Base-by-base conservation (phyloP, 23 tunicate species). In the Ciona savignyi region DNA sequence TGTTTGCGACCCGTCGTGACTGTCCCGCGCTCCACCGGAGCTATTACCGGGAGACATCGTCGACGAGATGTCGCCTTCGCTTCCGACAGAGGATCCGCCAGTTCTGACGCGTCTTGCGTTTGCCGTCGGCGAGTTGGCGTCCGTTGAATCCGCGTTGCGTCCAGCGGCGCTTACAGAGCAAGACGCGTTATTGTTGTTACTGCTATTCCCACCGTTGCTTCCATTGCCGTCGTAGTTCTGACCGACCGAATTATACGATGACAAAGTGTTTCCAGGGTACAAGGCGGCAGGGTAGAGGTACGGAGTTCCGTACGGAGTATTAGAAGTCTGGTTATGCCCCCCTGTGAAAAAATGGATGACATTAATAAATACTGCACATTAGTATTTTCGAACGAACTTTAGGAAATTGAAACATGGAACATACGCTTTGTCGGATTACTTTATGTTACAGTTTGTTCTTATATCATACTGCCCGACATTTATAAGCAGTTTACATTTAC, bases 71-170 rank as follows among this genome's bases (percentile, higher is more conserved):
- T 90, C 97, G 30, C 77, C 88, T 32, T 90, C 97, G 35, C 90
- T 84, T 20, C 89, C 97, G 9, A 88, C 95, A 2, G 87, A 81
- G 2, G 87, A 81, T 24, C 86, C 90, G n/a, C 81, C 83, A 9
- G 78, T 65, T 29, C 97, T 72, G 69, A 63, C 78, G 28, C 97
- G 30, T 3, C 97, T 80, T 23, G 64, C 70, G 15, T 69, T 61
- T 28, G 71, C 65, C 68, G 77, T 77, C 32, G 86, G 90, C 25
- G 90, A 79, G 32, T 66, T 74, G 2, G 76, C 56, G 69, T 77
- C 83, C 35, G 62, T 84, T 31, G 70, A 29, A 29, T 87, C 87
- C 2, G 72, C 87, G 64, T 86, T 78, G 9, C 56, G 11, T 1
- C 75, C 32, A 28, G 4, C 33, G 56, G 68, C 31, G 25, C 68